phyloP scores from a whole-genome alignment of 64 coral and sea anemone genomes.

The Hydrozoanthus tunicans region DNA sequence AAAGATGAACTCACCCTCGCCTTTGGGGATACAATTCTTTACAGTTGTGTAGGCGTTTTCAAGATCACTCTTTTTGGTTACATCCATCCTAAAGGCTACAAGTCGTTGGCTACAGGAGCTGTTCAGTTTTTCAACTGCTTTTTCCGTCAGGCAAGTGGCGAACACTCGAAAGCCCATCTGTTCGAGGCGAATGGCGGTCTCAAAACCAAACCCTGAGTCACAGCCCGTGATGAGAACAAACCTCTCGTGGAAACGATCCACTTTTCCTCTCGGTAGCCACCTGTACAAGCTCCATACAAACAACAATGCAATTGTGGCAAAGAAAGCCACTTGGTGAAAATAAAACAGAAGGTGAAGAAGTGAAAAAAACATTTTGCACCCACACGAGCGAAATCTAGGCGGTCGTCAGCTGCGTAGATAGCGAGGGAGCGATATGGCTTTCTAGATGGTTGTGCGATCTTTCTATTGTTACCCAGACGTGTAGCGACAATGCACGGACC shows the following conservation, averaged over 20 bases:
- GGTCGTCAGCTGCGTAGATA: background rate
- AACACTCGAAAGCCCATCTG: conserved; percentile 6
- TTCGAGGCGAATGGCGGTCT: conserved; percentile 10
- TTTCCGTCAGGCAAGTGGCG: background rate
- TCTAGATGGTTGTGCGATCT: too few species aligned
- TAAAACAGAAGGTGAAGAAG: background rate
- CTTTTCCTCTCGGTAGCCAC: background rate
- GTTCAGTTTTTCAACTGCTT: background rate
- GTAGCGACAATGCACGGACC: too few species aligned
- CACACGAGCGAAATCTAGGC: background rate
- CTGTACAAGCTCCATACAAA: background rate
- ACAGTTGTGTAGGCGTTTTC: background rate
- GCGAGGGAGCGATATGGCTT: background rate
- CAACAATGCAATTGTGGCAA: background rate
- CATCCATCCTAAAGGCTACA: conserved; percentile 3
- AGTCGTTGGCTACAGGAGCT: conserved; percentile 4
- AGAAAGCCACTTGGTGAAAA: background rate
- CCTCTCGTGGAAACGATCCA: background rate
- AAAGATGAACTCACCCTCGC: background rate
- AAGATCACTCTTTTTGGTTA: background rate
- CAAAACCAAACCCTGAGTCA: background rate
- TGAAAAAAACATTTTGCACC: background rate
- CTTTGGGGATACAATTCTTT: background rate
- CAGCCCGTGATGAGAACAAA: too few species aligned
- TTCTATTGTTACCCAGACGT: too few species aligned